Base-by-base conservation (phyloP, 2,888 invertebrate genomes). In the Orthosia cruda region DNA sequence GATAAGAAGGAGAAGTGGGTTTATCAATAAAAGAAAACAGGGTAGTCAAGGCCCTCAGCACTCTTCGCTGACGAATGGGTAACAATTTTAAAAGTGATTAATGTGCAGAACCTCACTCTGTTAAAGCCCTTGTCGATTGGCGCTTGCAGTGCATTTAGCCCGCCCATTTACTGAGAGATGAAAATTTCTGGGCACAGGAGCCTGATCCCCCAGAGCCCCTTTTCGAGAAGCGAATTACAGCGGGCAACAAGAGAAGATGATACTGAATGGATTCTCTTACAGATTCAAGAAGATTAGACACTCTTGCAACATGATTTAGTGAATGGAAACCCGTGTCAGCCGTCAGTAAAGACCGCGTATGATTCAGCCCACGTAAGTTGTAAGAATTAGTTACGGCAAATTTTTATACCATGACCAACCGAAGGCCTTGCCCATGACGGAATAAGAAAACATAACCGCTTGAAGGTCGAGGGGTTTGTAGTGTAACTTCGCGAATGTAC, bases 351-450 rank as follows among this genome's bases (percentile, higher is more conserved):
- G n/a, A 16, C 62, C 23, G 11, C 18, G 49, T 58, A 59, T 81
- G 81, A 84, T 59, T 81, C 81, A 81, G 20, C 15, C 32, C 26
- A 52, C 74, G 74, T 59, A 57, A 74, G 74, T 84, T 80, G 75
- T 81, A 71, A 61, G 81, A 74, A 81, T 81, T 84, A 74, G 70
- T 69, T 84, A 61, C 67, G 81, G 84, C 61, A 80, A 57, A 74
- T 81, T 79, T 83, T 68, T 66, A 80, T 49, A 74, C 84, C 84
- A 84, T 84, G 84, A 80, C 84, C 74, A 59, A 64, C 16, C 23
- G 26, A 80, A 74, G 70, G 66, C 81, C 74, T 58, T 61, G 70
- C 57, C 64, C 62, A 71, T 79, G 78, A 55, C 77, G 71, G n/a
- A 45, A 1, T 67, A 70, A 67, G 45, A 67, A 59, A 63, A 80